Conservation (phyloP, 2,797 vertebrate genomes). For the Centropyge bicolor region DNA sequence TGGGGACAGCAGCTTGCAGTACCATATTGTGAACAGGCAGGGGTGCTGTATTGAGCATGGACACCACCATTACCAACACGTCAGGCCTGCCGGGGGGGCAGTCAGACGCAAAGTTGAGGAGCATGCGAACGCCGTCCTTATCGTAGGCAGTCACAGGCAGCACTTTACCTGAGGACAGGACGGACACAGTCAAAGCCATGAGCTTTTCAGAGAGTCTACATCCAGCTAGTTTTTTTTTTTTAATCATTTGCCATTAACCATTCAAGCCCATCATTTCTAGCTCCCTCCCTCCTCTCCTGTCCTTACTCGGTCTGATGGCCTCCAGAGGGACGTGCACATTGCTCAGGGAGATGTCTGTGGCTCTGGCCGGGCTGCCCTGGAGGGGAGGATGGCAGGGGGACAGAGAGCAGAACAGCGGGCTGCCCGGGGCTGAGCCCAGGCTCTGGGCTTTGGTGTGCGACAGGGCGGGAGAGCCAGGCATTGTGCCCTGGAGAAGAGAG, state of each 20-base stretch:
- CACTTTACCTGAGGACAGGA: constrained; percentile 86
- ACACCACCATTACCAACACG: constrained; percentile 95
- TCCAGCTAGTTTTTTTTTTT: neutral
- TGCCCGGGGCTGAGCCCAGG: constrained; percentile 84
- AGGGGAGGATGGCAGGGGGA: constrained; percentile 83
- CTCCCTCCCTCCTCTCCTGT: neutral
- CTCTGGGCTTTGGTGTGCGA: constrained; percentile 61
- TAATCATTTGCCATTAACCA: neutral
- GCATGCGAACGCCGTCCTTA: constrained; percentile 93
- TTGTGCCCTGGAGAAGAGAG: constrained; percentile 67
- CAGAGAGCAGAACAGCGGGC: constrained; percentile 89
- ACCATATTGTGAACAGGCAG: constrained; percentile 89
- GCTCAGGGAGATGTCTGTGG: constrained; percentile 88
- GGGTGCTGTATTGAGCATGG: constrained; percentile 93
- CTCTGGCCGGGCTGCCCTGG: constrained; percentile 89
- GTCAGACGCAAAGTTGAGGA: constrained; percentile 94
- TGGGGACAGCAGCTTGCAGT: constrained; percentile 95
- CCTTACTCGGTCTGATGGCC: constrained; percentile 95
- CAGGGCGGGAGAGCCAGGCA: constrained; percentile 74
- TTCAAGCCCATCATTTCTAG: neutral
- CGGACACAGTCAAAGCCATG: neutral
- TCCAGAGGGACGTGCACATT: constrained; percentile 92
- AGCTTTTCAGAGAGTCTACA: neutral
- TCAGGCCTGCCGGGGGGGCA: constrained; percentile 90
- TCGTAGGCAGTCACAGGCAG: constrained; percentile 95